Conservation (phyloP, 1,140 invertebrate genomes). For the Callitettix versicolor region DNA sequence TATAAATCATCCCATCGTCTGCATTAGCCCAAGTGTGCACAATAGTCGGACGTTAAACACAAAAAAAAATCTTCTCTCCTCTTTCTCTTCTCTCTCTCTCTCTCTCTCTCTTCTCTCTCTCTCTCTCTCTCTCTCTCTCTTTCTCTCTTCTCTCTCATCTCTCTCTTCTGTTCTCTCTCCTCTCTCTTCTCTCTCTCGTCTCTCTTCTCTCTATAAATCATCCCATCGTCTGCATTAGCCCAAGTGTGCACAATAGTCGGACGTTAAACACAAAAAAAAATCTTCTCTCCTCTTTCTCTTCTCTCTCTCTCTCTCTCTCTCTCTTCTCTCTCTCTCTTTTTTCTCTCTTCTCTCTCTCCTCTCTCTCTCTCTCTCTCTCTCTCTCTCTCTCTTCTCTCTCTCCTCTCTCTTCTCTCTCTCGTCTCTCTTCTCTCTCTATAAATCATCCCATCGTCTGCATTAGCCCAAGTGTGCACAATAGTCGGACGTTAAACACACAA, state of each 20-base stretch:
- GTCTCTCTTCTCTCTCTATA: no score
- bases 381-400: neutral
- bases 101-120: neutral
- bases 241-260: no score
- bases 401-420: neutral
- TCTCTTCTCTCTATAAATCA: neutral
- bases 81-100: neutral
- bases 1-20: no score
- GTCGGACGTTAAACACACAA: no score
- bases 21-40: no score
- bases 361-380: neutral
- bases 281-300: neutral
- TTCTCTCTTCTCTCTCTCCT: neutral
- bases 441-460: no score
- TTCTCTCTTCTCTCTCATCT: neutral
- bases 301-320: no score
- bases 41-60: no score
- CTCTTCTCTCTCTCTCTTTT: neutral
- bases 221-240: neutral
- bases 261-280: no score
- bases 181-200: neutral
- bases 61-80: no score
- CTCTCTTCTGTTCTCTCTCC: neutral
- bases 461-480: no score
- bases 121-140: neutral